Base-by-base conservation (phyloP, 2,797 vertebrate genomes). In the Sorex maritimensis region DNA sequence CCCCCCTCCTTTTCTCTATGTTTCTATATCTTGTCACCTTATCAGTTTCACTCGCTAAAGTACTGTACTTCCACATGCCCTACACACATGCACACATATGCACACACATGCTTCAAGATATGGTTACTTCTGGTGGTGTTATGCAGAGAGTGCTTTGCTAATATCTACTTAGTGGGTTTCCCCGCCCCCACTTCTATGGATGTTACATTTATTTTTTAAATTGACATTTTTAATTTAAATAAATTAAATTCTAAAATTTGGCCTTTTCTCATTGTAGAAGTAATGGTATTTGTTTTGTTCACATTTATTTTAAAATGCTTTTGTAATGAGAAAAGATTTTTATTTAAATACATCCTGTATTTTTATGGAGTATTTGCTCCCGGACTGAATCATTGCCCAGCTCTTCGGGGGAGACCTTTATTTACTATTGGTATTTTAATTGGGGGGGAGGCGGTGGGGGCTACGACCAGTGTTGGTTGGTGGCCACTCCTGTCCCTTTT, bases 291-390 rank as follows among this genome's bases (percentile, higher is more conserved):
- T 17, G 5, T 19, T 61, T 19, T 19, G 21, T 61, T 61, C 21
- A 23, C 6, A 4, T 61, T 61, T 19, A 52, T 61, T 19, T 61
- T 6, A 61, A 61, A 61, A 23, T 67, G 65, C 65, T 67, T 26
- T 67, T 67, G 24, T 28, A 67, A 28, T 26, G 7, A 67, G 26
- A 6, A 19, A 3, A 24, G 4, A 6, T 72, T 90, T 91, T 88
- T 34, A 90, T 74, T 30, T 91, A 74, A 91, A 67, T 14, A 88
- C 61, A 88, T 88, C 14, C 46, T 80, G 15, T 81, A 28, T 88
- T 92, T 86, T 79, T 61, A 44, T 81, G 26, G 88, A 24, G 9
- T 38, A 17, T 86, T 80, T 83, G 38, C 19, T 65, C 80, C 14
- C 81, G 26, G 55, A 15, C 13, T 86, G 0, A 72, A 87, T 49